A percentile compares a stretch with the other conserved stretches of the same genome.
These are phyloP conservation scores for Hyperoplus immaculatus DNA, from an alignment of 2,797 vertebrate species.

Conservation along the genomic window DNA sequence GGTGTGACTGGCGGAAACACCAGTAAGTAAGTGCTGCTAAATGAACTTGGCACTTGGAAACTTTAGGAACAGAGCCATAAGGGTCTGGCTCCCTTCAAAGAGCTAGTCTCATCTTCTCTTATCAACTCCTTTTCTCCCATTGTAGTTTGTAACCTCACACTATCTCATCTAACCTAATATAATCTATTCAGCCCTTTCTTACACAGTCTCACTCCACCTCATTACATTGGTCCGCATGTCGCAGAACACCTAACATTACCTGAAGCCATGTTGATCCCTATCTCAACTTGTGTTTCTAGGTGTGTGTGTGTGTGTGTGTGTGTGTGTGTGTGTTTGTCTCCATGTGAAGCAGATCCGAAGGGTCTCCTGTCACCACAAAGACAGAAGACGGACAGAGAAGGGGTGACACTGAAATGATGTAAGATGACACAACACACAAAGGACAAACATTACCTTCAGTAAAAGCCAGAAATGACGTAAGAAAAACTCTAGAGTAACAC, in stretches of 20 bases:
- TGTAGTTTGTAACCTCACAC: not conserved
- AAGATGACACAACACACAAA: not conserved
- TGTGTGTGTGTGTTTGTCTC: not conserved
- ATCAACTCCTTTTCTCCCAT: not conserved
- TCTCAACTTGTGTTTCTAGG: not conserved
- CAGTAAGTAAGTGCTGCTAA: too few species aligned
- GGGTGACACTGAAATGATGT: not conserved
- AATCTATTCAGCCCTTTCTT: not conserved
- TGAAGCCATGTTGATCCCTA: not conserved
- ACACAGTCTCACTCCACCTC: not conserved
- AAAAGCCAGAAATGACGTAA: not conserved
- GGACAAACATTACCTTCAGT: not conserved
- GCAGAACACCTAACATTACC: not conserved
- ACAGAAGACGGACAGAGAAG: not conserved
- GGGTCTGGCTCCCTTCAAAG: too few species aligned
- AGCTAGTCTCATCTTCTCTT: not conserved
- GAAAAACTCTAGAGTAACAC: not conserved
- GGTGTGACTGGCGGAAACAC: too few species aligned
- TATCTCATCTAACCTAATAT: not conserved
- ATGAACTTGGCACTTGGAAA: too few species aligned
- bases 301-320: not conserved
- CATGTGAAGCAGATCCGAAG: slow-evolving; percentile 9
- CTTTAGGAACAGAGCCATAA: too few species aligned
- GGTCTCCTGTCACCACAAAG: not conserved
- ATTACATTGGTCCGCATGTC: not conserved